Conservation (phyloP, 2,888 invertebrate genomes). For the Latheticus oryzae region DNA sequence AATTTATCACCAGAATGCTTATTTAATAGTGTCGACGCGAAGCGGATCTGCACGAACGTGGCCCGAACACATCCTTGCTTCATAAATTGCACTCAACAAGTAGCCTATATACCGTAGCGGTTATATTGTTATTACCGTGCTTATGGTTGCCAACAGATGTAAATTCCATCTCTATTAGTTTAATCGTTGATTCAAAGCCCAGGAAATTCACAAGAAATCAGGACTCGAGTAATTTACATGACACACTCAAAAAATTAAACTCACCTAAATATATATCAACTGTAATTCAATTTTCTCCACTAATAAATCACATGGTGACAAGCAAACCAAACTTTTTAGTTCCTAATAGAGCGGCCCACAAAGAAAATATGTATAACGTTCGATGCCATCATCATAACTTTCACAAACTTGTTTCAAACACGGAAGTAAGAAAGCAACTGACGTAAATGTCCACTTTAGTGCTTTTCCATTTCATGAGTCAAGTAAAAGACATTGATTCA, state of each 20-base stretch:
- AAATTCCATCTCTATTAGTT: slow-evolving; percentile 65
- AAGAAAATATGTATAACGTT: too few relatives aligned
- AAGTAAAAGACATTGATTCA: too few relatives aligned
- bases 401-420: background rate
- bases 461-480: too few relatives aligned
- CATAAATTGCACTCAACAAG: slow-evolving; percentile 69
- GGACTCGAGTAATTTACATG: too few relatives aligned
- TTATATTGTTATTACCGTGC: slow-evolving; percentile 68
- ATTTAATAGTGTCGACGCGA: slow-evolving; percentile 65
- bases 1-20: slow-evolving; percentile 67
- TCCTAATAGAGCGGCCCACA: too few relatives aligned
- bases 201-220: too few relatives aligned
- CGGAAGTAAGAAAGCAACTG: slow-evolving; percentile 2
- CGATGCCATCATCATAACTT: too few relatives aligned
- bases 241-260: too few relatives aligned
- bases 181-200: slow-evolving; percentile 59
- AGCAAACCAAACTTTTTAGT: too few relatives aligned
- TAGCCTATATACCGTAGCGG: slow-evolving; percentile 66
- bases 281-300: too few relatives aligned
- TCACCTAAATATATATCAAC: too few relatives aligned
- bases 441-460: slow-evolving; percentile 1
- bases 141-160: slow-evolving; percentile 67
- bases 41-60: slow-evolving; percentile 60
- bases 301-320: too few relatives aligned
- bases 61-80: slow-evolving; percentile 61